Base-by-base conservation (phyloP, 2,888 invertebrate genomes). In the Clostera curtula region DNA sequence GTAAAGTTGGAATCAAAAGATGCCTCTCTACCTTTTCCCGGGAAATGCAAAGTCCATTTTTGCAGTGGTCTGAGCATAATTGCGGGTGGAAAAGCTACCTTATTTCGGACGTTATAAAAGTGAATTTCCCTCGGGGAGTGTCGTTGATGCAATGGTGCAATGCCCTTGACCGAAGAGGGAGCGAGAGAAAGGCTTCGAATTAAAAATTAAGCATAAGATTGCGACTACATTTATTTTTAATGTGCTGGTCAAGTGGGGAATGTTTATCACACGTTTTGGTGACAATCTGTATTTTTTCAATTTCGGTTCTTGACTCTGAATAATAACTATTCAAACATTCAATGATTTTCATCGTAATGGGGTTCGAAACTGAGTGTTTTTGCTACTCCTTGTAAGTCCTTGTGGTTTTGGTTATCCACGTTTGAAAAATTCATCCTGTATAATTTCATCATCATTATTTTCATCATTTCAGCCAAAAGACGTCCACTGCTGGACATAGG, bases 121-220 rank as follows among this genome's bases (percentile, higher is more conserved):
- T 32, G 13, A 29, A 40, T 40, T 34, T 57, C 12, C 36, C 16
- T n/a, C 36, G 34, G n/a, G 18, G 10, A 7, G 4, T 5, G 9
- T 11, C 28, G 34, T 31, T 46, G 38, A 54, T 58, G 56, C 54
- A 57, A 28, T 47, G 44, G 38, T 48, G 58, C 52, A 51, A 36
- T 34, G 64, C 55, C 64, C 65, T 66, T 66, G 65, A 61, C 65
- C 64, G 50, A 29, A 23, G 40, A 33, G 40, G 39, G 27, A 31
- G 37, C 46, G 36, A 46, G 33, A 32, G 34, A 34, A 42, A 57
- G 49, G 47, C 43, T 51, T 53, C 37, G 43, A 48, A 58, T 61
- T 56, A 56, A 58, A 60, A 52, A 61, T 61, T 55, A 56, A 60
- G 51, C 40, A 54, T 56, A 49, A 51, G 43, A 46, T 21, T 8